A percentile compares a stretch with the other conserved stretches of the same genome.
These are phyloP conservation scores for Idris sp. DNA, from an alignment of 1,140 invertebrate genomes.

Conservation along the genomic window DNA sequence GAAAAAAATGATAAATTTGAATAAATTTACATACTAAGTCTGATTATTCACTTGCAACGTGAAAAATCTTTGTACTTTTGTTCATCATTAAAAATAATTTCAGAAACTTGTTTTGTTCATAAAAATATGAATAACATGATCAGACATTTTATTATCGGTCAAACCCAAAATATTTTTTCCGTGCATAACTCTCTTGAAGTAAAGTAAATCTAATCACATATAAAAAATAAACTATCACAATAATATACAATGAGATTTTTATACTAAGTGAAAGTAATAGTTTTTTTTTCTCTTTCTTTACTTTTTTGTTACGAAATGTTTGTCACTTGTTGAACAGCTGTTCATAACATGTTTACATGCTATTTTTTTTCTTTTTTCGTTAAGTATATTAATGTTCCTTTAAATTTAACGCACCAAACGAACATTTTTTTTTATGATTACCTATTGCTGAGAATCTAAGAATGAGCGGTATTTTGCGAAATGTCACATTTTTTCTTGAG, in stretches of 20 bases:
- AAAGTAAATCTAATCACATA: conserved; percentile 50
- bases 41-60: conserved; percentile 1
- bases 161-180: conserved; percentile 40
- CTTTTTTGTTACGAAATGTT: conserved; percentile 31
- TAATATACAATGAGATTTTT: conserved; percentile 41
- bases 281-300: too few species aligned
- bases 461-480: conserved; percentile 76
- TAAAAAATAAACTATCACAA: conserved; percentile 52
- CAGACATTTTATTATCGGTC: conserved; percentile 37
- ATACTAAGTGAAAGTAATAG: conserved; percentile 37
- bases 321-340: conserved; percentile 30
- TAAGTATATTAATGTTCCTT: conserved; percentile 9
- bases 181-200: conserved; percentile 19
- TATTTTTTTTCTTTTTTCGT: conserved; percentile 1
- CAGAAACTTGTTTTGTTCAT: not conserved
- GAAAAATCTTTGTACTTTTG: conserved; percentile 31
- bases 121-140: conserved; percentile 8
- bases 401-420: conserved; percentile 20
- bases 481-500: conserved; percentile 75
- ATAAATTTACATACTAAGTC: too few species aligned
- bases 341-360: conserved; percentile 8
- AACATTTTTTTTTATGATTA: too few species aligned
- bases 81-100: conserved; percentile 13
- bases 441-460: conserved; percentile 71
- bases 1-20: too few species aligned